Conservation (phyloP, 2,888 invertebrate genomes). For the Terebella lapidaria region DNA sequence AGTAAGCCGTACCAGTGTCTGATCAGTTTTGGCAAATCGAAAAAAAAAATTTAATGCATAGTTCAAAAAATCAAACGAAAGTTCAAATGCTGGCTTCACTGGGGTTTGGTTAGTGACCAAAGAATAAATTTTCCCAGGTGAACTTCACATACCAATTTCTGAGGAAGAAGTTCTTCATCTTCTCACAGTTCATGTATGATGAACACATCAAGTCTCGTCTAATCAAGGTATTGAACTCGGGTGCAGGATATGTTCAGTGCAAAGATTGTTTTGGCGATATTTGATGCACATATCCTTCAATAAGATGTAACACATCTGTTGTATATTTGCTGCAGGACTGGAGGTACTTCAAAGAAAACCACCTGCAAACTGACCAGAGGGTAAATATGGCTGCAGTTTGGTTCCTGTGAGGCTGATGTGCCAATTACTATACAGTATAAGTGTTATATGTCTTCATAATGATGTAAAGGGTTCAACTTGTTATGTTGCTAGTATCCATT, state of each 20-base stretch:
- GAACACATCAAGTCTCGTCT: slow-evolving; percentile 94
- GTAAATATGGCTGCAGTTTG: slow-evolving; percentile 30
- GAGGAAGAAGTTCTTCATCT: slow-evolving; percentile 83
- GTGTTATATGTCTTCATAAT: not conserved
- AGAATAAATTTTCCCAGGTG: slow-evolving; percentile 38
- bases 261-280: no score
- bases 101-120: no score
- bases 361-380: slow-evolving; percentile 62
- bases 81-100: no score
- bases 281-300: no score
- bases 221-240: slow-evolving; percentile 68
- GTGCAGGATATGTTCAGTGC: no score
- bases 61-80: no score
- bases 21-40: not conserved
- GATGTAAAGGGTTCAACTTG: not conserved
- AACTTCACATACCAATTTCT: slow-evolving; percentile 72
- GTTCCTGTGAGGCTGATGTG: not conserved
- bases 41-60: not conserved
- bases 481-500: slow-evolving; percentile 61
- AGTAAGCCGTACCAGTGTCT: slow-evolving; percentile 56
- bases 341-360: slow-evolving; percentile 74
- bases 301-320: no score
- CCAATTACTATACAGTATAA: not conserved
- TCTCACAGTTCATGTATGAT: slow-evolving; percentile 95
- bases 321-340: slow-evolving; percentile 60